phyloP scores from a whole-genome alignment of 2,888 invertebrate genomes.

The Lasioglossum vierecki region DNA sequence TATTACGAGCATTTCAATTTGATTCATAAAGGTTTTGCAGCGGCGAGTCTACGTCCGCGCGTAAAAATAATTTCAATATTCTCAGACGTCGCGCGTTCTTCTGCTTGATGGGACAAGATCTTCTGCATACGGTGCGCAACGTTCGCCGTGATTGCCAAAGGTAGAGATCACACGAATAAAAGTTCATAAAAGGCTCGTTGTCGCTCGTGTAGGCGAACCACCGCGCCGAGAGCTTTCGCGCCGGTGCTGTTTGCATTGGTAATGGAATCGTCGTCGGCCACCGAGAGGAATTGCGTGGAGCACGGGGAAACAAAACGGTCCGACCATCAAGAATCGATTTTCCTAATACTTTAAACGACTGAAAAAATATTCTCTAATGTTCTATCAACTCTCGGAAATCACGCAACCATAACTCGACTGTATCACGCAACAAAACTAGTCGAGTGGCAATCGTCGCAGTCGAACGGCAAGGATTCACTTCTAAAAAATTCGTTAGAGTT shows the following conservation, averaged over 20 bases:
- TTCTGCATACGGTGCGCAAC: constrained; percentile 3
- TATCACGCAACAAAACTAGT: not conserved
- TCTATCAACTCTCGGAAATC: too few relatives aligned
- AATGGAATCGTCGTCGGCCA: constrained; percentile 31
- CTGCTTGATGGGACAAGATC: not conserved
- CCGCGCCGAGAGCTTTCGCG: not conserved
- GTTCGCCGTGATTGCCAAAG: constrained; percentile 41
- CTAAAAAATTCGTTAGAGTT: not conserved
- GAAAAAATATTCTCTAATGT: not conserved
- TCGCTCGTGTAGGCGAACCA: constrained; percentile 1
- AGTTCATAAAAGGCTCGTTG: constrained; percentile 28
- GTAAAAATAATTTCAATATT: not conserved
- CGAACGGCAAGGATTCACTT: not conserved
- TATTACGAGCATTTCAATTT: not conserved
- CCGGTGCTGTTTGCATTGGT: constrained; percentile 29
- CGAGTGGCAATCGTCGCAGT: not conserved
- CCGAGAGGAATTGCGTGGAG: not conserved
- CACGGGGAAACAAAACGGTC: not conserved
- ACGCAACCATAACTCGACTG: too few relatives aligned
- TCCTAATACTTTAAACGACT: not conserved
- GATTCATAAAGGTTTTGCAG: not conserved
- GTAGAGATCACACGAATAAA: constrained; percentile 41
- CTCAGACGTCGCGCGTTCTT: not conserved
- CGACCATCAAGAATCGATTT: not conserved
- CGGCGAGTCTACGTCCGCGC: not conserved